Evolutionary conservation across 2,888 invertebrate genomes (phyloP).

Genomic region (Melipona bicolor): DNA sequence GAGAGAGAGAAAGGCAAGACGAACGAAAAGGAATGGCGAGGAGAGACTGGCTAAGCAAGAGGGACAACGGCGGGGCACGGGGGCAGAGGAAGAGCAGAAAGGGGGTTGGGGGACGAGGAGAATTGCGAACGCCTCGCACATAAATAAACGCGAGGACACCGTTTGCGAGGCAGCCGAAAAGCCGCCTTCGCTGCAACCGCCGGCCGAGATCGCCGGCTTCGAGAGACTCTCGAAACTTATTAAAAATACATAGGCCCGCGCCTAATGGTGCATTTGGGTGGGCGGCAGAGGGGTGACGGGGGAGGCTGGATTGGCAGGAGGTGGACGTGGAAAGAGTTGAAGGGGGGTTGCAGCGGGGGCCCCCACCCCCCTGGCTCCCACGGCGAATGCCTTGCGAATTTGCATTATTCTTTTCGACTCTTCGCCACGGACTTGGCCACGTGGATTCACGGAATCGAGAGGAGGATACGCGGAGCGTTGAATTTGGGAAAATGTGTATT

Average conservation of each 20-base stretch:
- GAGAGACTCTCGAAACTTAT: conserved; percentile 79
- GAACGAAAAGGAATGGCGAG: conserved; percentile 38
- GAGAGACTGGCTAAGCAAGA: conserved; percentile 39
- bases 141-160: conserved; percentile 80
- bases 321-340: conserved; percentile 54
- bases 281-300: conserved; percentile 56
- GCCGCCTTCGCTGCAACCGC: conserved; percentile 76
- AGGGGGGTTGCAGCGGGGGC: conserved; percentile 16
- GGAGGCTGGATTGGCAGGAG: conserved; percentile 64
- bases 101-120: conserved; percentile 54
- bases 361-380: conserved; percentile 35
- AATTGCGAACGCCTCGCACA: conserved; percentile 76
- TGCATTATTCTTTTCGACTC: conserved; percentile 57
- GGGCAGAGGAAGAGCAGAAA: conserved; percentile 45
- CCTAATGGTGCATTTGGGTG: conserved; percentile 77
- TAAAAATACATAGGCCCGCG: conserved; percentile 80
- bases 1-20: conserved; percentile 22
- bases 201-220: conserved; percentile 72
- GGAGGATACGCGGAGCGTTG: not conserved
- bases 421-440: not conserved
- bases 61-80: conserved; percentile 43
- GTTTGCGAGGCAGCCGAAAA: conserved; percentile 77
- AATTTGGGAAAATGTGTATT: not conserved
- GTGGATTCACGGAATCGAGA: conserved; percentile 39
- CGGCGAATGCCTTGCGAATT: conserved; percentile 68